phyloP scores from a whole-genome alignment of 2,888 invertebrate species.

The Drosophila pegasa region DNA sequence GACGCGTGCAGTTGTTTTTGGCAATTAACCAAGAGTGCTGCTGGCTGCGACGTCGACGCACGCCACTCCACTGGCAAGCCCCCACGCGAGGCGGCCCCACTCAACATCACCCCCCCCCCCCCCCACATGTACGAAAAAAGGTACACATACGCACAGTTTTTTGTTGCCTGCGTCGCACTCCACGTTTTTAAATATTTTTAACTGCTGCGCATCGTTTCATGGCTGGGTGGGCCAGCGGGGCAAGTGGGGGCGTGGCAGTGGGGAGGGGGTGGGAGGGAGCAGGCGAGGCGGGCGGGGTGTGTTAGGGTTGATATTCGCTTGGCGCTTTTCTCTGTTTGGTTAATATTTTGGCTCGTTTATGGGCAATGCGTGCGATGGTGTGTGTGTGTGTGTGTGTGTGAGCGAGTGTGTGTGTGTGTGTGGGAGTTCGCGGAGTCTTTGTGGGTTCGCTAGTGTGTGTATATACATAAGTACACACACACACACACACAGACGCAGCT shows the following conservation, averaged over 20 bases:
- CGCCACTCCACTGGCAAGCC: neutral
- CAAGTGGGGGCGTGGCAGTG: neutral
- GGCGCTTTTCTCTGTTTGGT: conserved; percentile 75
- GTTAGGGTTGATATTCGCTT: conserved; percentile 62
- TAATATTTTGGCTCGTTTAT: conserved; percentile 71
- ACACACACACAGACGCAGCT: conserved; percentile 11
- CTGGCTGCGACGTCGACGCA: conserved; percentile 36
- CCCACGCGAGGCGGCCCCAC: conserved; percentile 1
- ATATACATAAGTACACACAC: conserved; percentile 23
- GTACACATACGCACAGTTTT: conserved; percentile 66
- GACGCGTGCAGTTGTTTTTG: conserved; percentile 60
- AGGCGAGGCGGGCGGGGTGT: conserved; percentile 24
- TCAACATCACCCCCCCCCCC: neutral
- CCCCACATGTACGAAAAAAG: conserved; percentile 23
- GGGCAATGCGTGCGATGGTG: conserved; percentile 39
- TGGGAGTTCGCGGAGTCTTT: conserved; percentile 15
- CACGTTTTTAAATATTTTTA: conserved; percentile 78
- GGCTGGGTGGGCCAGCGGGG: conserved; percentile 10
- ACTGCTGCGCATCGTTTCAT: conserved; percentile 71
- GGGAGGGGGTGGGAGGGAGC: neutral
- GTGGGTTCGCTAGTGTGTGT: conserved; percentile 56
- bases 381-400: conserved; percentile 4
- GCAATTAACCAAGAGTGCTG: conserved; percentile 78
- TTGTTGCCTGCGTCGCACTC: conserved; percentile 51
- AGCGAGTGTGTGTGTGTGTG: conserved; percentile 4